Base-by-base conservation (phyloP, 2,888 invertebrate genomes). In the Helleia helle region DNA sequence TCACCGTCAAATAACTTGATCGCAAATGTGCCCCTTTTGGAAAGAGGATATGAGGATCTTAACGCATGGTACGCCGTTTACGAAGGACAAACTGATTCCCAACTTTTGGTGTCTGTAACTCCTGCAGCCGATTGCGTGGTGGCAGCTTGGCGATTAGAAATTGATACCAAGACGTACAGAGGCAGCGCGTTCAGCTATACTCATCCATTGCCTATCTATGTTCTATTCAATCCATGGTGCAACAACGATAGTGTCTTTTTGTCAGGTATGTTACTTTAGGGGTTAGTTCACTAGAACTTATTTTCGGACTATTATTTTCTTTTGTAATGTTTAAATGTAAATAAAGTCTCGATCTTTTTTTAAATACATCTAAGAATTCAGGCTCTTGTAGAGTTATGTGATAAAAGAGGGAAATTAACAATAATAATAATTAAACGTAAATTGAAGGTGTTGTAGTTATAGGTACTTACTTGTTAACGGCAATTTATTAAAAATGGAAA, bases 211-310 rank as follows among this genome's bases (percentile, higher is more conserved):
- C 90, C 90, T 11, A 88, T 96, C 47, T 95, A 92, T 61, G 72
- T 96, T 1, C 86, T 97, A 2, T 96, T 94, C 63, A 97, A 97
- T 76, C 93, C 96, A 0, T 97, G 96, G 96, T 93, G 93, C 62
- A 73, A 83, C 24, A 86, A 87, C 34, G 91, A 91, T 58, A 88
- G 87, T 54, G 88, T 89, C 4, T 88, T 87, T 50, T 65, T 89
- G 76, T 86, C 87, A 85, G 90, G 93, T 93, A 69, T 62, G 59
- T 55, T 34, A 22, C 5, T 18, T n/a, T n/a, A n/a, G n/a, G n/a
- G n/a, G n/a, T n/a, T n/a, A n/a, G n/a, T n/a, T n/a, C n/a, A n/a
- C n/a, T n/a, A n/a, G n/a, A n/a, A n/a, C n/a, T n/a, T n/a, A n/a
- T n/a, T n/a, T n/a, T n/a, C n/a, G n/a, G n/a, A n/a, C n/a, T n/a